A percentile compares a stretch with the other conserved stretches of the same genome.
phyloP scores from a whole-genome alignment of 37 sponge, comb jelly and placozoan genomes.

The Theonella swinhoei region DNA sequence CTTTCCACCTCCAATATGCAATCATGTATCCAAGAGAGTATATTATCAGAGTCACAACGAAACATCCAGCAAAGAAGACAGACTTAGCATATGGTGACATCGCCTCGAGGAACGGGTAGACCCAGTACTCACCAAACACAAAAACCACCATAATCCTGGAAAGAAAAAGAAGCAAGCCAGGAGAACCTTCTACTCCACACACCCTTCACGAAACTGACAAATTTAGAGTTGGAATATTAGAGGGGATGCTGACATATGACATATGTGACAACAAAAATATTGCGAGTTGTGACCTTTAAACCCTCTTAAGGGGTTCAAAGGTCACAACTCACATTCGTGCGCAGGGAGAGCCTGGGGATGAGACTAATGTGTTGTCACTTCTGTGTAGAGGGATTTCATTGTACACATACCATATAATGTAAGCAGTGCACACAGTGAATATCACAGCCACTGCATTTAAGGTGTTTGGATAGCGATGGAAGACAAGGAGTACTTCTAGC shows the following conservation, averaged over 20 bases:
- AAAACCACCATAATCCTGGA: slow-evolving; percentile 44
- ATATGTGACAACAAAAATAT: too few species aligned
- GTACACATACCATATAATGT: slow-evolving; percentile 62
- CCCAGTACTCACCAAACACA: slow-evolving; percentile 33
- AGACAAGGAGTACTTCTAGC: slow-evolving; percentile 64
- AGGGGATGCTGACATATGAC: too few species aligned
- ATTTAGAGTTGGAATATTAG: too few species aligned
- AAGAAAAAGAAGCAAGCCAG: too few species aligned
- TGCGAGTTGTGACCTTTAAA: too few species aligned
- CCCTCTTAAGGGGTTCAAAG: too few species aligned
- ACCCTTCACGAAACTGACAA: too few species aligned
- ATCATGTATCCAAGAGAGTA: slow-evolving; percentile 41
- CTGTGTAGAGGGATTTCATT: too few species aligned
- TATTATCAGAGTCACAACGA: slow-evolving; percentile 21
- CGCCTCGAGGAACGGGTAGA: slow-evolving; percentile 56
- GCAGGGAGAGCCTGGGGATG: too few species aligned
- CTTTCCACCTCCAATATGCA: slow-evolving; percentile 55
- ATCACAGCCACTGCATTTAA: slow-evolving; percentile 5
- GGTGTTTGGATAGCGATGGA: slow-evolving; percentile 68
- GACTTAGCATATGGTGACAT: slow-evolving; percentile 51
- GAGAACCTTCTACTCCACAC: too few species aligned
- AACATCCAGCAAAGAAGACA: slow-evolving; percentile 60
- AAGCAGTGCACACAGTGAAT: slow-evolving; percentile 26
- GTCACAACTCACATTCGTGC: too few species aligned
- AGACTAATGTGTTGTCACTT: too few species aligned